A percentile compares a stretch with the other conserved stretches of the same genome.
Conservation (phyloP, 2,888 invertebrate genomes). For the Habrosyne pyritoides region DNA sequence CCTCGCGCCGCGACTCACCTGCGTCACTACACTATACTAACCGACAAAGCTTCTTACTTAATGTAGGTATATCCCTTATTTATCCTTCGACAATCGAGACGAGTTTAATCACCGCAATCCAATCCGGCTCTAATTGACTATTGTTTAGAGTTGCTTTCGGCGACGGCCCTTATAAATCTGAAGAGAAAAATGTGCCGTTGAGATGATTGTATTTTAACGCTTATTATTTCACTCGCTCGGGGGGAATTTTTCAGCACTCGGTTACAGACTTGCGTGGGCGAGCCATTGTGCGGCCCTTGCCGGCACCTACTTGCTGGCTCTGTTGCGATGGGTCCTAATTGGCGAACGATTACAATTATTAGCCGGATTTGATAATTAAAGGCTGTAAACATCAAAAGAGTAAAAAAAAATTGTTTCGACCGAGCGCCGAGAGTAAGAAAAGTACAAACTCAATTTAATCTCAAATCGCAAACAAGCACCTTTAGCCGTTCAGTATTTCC, state of each 20-base stretch:
- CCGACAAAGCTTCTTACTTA: slow-evolving; percentile 35
- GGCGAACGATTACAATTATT: not conserved
- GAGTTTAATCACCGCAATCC: slow-evolving; percentile 43
- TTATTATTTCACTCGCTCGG: not conserved
- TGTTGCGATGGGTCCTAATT: not conserved
- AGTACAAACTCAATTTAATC: slow-evolving; percentile 29
- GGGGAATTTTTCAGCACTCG: not conserved
- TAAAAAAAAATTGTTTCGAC: not conserved
- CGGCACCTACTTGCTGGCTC: not conserved
- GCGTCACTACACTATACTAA: slow-evolving; percentile 18
- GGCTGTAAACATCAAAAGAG: not conserved
- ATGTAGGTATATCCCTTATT: slow-evolving; percentile 55
- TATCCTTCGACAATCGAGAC: slow-evolving; percentile 34
- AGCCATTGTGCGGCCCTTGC: not conserved
- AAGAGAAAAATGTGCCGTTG: slow-evolving; percentile 22
- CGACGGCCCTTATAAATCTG: slow-evolving; percentile 8
- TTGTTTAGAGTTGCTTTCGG: slow-evolving; percentile 38
- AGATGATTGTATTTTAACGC: slow-evolving; percentile 10
- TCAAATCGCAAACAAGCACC: slow-evolving; percentile 43
- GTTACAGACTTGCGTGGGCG: not conserved
- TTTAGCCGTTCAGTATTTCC: slow-evolving; percentile 45
- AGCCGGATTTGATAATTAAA: not conserved
- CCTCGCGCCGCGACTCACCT: slow-evolving; percentile 3
- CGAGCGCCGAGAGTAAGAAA: slow-evolving; percentile 12
- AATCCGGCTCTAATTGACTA: slow-evolving; percentile 48